phyloP scores from a whole-genome alignment of 2,888 invertebrate genomes.

The Drosophila melanocephala region DNA sequence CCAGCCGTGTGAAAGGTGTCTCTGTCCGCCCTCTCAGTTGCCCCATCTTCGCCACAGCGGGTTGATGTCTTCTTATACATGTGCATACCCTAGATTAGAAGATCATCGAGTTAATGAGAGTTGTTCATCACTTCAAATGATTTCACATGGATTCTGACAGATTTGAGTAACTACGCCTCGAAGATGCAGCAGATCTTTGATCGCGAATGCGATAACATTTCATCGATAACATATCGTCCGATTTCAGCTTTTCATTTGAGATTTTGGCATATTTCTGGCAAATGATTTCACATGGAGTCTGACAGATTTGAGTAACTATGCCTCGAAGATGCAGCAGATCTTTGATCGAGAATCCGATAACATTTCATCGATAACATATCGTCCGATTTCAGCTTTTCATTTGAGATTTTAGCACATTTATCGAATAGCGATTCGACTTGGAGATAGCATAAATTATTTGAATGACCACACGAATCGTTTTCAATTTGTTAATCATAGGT shows the following conservation, averaged over 20 bases:
- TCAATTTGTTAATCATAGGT: background rate
- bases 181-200: background rate
- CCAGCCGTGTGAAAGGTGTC: conserved; percentile 37
- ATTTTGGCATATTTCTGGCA: background rate
- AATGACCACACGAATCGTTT: background rate
- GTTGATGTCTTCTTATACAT: background rate
- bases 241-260: background rate
- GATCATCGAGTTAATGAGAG: background rate
- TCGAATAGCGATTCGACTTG: background rate
- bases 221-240: background rate
- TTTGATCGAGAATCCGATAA: background rate
- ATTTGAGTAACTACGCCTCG: background rate
- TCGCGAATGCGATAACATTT: background rate
- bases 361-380: background rate
- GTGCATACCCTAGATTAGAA: background rate
- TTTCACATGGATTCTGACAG: background rate
- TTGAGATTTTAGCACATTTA: background rate
- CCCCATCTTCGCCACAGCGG: background rate
- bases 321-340: background rate
- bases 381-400: background rate
- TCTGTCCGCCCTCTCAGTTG: conserved; percentile 5
- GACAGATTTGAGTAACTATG: background rate
- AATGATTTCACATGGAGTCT: background rate
- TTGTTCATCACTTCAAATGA: background rate
- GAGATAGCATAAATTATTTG: background rate